A percentile compares a stretch with the other conserved stretches of the same genome.
Evolutionary conservation across 2,888 invertebrate species (phyloP).

Genomic region (Lumbricus terrestris): DNA sequence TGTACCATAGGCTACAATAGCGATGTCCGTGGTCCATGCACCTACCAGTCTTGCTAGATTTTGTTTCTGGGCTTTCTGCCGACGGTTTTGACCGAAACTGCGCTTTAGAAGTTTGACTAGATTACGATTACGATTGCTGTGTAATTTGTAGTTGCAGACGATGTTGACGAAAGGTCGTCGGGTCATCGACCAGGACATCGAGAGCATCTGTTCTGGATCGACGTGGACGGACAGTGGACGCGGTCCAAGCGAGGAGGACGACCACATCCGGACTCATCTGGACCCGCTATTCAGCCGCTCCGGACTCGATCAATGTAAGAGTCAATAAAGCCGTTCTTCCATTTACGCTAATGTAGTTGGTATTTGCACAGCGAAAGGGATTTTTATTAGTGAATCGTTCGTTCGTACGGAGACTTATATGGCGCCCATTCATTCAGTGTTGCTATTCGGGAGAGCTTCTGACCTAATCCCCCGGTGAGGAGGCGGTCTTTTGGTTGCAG

Average conservation of each 20-base stretch:
- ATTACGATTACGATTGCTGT: background rate
- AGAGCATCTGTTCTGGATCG: slow-evolving; percentile 30
- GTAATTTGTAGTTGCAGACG: slow-evolving; percentile 24
- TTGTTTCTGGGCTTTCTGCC: no score
- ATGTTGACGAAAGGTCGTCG: slow-evolving; percentile 24
- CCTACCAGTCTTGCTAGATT: no score
- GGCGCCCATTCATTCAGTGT: no score
- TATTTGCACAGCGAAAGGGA: background rate
- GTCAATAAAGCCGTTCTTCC: background rate
- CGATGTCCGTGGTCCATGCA: no score
- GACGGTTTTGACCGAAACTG: no score
- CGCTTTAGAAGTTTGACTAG: background rate
- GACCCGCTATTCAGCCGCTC: slow-evolving; percentile 25
- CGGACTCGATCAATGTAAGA: slow-evolving; percentile 23
- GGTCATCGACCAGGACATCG: slow-evolving; percentile 28
- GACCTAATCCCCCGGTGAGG: no score
- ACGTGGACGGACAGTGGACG: slow-evolving; percentile 33
- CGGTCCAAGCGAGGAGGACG: slow-evolving; percentile 33
- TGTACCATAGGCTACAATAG: no score
- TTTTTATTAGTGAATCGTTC: no score
- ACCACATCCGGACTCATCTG: slow-evolving; percentile 26
- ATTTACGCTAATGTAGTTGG: background rate
- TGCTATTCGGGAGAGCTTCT: no score
- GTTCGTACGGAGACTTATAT: no score
- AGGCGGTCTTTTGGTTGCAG: no score